Percentiles rank a stretch among this genome's conserved stretches.
Evolutionary conservation across 1,140 invertebrate species (phyloP).

Genomic region (Fopius arisanus): DNA sequence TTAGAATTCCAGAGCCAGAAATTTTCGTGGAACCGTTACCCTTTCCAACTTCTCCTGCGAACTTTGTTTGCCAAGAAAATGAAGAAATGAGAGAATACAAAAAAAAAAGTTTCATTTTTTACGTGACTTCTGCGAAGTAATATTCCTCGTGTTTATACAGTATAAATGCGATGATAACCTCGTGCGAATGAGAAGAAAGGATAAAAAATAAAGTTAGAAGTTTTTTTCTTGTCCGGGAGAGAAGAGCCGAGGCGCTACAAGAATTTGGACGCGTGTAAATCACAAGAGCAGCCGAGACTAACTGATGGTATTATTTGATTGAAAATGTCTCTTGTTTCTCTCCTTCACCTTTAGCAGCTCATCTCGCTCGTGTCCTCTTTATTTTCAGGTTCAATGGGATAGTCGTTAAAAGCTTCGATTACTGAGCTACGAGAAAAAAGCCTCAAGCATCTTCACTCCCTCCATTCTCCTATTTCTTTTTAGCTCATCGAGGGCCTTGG

Average conservation of each 20-base stretch:
- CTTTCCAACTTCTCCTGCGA: slow-evolving; percentile 1
- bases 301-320: slow-evolving; percentile 7
- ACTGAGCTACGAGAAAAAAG: not conserved
- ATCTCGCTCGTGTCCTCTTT: not conserved
- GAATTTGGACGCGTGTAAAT: too few relatives aligned
- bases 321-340: slow-evolving; percentile 8
- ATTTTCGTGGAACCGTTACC: not conserved
- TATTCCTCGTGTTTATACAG: not conserved
- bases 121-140: not conserved
- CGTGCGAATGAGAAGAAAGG: not conserved
- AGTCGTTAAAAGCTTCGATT: slow-evolving; percentile 2
- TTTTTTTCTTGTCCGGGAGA: too few relatives aligned
- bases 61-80: slow-evolving; percentile 26
- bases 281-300: not conserved
- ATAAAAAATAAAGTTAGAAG: too few relatives aligned
- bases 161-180: not conserved
- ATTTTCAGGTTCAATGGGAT: slow-evolving; percentile 11
- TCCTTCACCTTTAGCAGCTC: not conserved
- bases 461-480: not conserved
- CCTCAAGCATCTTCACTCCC: not conserved
- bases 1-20: slow-evolving; percentile 4
- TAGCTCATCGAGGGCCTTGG: not conserved
- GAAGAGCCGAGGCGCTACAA: too few relatives aligned
- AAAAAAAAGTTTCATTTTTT: not conserved
- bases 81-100: not conserved